Percentiles rank a stretch among this genome's conserved stretches.
phyloP scores from a whole-genome alignment of 2,113 vertebrate species.

The Opisthocomus hoazin region DNA sequence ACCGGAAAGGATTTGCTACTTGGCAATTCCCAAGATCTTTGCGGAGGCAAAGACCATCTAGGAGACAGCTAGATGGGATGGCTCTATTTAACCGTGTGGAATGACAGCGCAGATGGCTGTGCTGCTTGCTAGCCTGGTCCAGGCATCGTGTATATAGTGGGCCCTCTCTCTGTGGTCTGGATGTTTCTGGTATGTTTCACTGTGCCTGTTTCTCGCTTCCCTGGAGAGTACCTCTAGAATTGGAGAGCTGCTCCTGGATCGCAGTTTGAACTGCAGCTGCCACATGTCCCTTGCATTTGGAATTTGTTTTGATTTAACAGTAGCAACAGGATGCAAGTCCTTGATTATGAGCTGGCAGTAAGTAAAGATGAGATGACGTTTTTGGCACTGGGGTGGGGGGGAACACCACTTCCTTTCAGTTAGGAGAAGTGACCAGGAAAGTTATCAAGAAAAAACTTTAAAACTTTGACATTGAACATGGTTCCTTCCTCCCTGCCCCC shows the following conservation, averaged over 20 bases:
- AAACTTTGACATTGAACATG: neutral
- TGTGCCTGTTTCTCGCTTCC: neutral
- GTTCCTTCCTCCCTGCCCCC: neutral
- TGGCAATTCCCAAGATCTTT: neutral
- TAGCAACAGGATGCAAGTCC: slow-evolving; percentile 27
- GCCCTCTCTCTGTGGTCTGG: neutral
- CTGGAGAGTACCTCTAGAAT: neutral
- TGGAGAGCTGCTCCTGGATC: neutral
- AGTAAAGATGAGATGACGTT: neutral
- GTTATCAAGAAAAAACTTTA: neutral
- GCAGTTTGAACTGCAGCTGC: neutral
- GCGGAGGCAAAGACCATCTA: neutral
- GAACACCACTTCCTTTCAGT: neutral
- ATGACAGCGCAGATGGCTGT: neutral
- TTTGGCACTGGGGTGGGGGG: neutral
- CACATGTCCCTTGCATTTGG: neutral
- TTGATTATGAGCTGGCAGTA: slow-evolving; percentile 22
- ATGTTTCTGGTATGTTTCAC: neutral
- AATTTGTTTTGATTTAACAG: slow-evolving; percentile 1
- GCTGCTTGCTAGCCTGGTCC: neutral
- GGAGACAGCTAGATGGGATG: neutral
- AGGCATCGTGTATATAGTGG: neutral
- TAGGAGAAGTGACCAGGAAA: neutral
- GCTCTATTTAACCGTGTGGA: neutral
- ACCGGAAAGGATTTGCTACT: neutral